Evolutionary conservation across 2,113 vertebrate species (phyloP), one percentile per base, ranked within the genome.

Genomic region (Eublepharis macularius): DNA sequence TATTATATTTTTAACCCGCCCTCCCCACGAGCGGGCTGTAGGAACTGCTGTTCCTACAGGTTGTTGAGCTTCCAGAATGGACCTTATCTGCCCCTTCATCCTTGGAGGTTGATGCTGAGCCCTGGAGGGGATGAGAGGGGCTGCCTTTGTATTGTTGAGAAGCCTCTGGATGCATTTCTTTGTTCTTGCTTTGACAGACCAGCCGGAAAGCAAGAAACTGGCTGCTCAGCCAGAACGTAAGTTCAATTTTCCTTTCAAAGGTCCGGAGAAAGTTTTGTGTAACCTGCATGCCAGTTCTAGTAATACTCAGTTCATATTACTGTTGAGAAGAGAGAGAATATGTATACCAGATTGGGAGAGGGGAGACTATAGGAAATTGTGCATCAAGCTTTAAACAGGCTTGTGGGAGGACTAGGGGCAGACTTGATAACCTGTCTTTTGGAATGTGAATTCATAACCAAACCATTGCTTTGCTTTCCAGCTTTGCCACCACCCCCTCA

Each of bases 191-290:
- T 83, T 88, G 72, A 74, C 94, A 99, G 98, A 99, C 94, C 98
- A 98, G 86, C 98, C 98, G 0, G 97, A 98, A 89, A 98, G 98
- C 91, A 99, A 98, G 95, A 98, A 98, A 88, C 87, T 99, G 96
- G 98, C 98, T n/a, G 95, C 98, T 72, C 98, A 98, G 93, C 95
- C 94, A 63, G 98, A 98, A 91, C 95, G 97, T 96, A 97, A 99
- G 96, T 97, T 93, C 49, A 13, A 0, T 6, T 21, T 76, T 29
- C 13, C n/a, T 39, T 32, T 80, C 6, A 14, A n/a, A 81, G 60
- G 9, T 14, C 45, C 73, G n/a, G 47, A 51, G 75, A 43, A 76
- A 4, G 9, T 63, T 81, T 2, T 54, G 34, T 60, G 21, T 76
- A 45, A 77, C 36, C n/a, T 36, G 36, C 10, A 11, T 32, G 10